A percentile compares a stretch with the other conserved stretches of the same genome.
phyloP scores from a whole-genome alignment of 2,888 invertebrate genomes.

The Nymphalis polychloros region DNA sequence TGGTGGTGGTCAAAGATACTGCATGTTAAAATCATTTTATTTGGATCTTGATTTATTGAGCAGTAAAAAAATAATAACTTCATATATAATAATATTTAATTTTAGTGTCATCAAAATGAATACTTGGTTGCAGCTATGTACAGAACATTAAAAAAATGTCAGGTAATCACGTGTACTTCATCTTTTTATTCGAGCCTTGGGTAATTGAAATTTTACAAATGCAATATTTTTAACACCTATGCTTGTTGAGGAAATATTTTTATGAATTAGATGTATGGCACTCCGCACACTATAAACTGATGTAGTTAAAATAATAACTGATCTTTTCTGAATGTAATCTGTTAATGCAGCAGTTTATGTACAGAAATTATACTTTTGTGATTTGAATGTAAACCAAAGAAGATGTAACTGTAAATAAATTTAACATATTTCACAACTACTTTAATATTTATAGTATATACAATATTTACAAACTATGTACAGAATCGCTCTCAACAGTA shows the following conservation, averaged over 20 bases:
- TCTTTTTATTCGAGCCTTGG: neutral
- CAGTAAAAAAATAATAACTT: too few species aligned
- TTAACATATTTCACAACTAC: conserved; percentile 1
- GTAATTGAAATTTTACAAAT: too few species aligned
- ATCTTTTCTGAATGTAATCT: neutral
- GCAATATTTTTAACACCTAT: too few species aligned
- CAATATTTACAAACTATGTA: conserved; percentile 8
- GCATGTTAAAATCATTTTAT: too few species aligned
- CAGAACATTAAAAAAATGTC: neutral
- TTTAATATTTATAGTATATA: conserved; percentile 1
- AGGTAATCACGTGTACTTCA: neutral
- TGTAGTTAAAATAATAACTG: neutral
- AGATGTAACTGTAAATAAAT: neutral
- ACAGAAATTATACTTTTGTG: neutral
- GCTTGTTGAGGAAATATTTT: neutral
- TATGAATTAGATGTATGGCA: neutral
- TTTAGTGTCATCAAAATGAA: neutral
- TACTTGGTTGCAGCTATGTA: conserved; percentile 3
- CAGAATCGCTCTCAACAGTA: neutral
- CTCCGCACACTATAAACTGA: neutral
- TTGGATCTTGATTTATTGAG: too few species aligned
- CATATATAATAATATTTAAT: neutral
- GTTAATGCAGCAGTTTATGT: neutral
- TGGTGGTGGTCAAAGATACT: too few species aligned
- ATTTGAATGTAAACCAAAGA: neutral